Evolutionary conservation across 2,888 invertebrate species (phyloP).

Genomic region (Phasia obesa): DNA sequence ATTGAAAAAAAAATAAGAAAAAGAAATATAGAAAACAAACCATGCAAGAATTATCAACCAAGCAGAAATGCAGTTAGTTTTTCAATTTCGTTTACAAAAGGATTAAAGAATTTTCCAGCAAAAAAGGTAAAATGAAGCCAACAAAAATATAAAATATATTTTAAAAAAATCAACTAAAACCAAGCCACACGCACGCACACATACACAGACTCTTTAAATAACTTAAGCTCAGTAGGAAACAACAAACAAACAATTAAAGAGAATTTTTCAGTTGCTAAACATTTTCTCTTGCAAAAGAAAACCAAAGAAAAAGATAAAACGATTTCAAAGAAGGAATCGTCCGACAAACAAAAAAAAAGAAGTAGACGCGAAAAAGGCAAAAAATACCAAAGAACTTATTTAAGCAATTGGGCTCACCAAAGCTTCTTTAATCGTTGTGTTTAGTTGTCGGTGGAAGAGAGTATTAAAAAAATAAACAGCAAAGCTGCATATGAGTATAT

Average conservation of each 20-base stretch:
- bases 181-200: background rate
- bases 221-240: slow-evolving; percentile 38
- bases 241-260: slow-evolving; percentile 48
- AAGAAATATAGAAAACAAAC: slow-evolving; percentile 7
- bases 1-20: slow-evolving; percentile 13
- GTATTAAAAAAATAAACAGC: background rate
- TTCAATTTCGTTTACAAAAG: slow-evolving; percentile 11
- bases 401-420: slow-evolving; percentile 27
- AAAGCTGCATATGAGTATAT: background rate
- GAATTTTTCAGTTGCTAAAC: background rate
- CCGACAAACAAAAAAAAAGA: background rate
- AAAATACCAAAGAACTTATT: slow-evolving; percentile 9
- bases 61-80: no score
- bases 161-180: slow-evolving; percentile 11
- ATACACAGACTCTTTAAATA: background rate
- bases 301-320: background rate
- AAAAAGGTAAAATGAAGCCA: no score
- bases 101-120: slow-evolving; percentile 14
- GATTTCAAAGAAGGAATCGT: no score
- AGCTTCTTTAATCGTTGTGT: slow-evolving; percentile 21
- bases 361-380: background rate
- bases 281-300: background rate
- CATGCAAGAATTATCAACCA: slow-evolving; percentile 15
- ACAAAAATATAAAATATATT: no score
- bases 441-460: background rate